A percentile compares a stretch with the other conserved stretches of the same genome.
These are phyloP conservation scores for Gephyroberyx darwinii DNA, from an alignment of 2,797 vertebrate genomes.

Conservation along the genomic window DNA sequence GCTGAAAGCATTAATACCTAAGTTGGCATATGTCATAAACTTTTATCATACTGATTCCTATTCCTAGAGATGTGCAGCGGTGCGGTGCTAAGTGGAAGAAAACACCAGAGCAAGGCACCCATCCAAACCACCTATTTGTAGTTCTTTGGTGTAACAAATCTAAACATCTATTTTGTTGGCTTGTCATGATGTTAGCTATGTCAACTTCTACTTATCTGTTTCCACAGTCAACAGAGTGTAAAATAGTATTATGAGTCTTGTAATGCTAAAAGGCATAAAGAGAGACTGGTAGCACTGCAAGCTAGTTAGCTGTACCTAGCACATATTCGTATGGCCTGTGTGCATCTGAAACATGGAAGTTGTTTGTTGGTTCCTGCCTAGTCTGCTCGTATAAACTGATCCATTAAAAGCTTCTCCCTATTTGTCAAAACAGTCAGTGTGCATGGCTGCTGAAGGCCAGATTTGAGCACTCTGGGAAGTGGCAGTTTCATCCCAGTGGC, in stretches of 20 bases:
- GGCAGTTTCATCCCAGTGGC: conserved; percentile 31
- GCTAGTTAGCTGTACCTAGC: no score
- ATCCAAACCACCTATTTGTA: neutral
- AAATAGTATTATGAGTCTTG: no score
- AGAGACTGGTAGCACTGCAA: no score
- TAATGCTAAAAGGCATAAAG: no score
- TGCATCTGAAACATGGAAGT: conserved; percentile 15
- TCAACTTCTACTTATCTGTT: no score
- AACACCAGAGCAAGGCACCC: neutral
- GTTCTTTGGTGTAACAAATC: neutral
- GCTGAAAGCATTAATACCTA: neutral
- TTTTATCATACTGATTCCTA: neutral
- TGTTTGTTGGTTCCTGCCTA: conserved; percentile 22
- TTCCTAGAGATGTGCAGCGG: neutral
- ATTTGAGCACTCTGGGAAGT: conserved; percentile 37
- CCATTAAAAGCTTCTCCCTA: conserved; percentile 5
- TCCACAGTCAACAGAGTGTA: no score
- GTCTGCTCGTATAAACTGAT: conserved; percentile 7
- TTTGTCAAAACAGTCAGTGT: neutral
- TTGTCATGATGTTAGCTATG: no score
- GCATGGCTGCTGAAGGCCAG: conserved; percentile 5
- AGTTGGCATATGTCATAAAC: neutral
- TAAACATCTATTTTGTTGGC: no score
- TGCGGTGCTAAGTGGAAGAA: neutral
- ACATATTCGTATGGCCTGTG: neutral